Base-by-base conservation (phyloP, 2,113 vertebrate species). In the Penelope pileata region DNA sequence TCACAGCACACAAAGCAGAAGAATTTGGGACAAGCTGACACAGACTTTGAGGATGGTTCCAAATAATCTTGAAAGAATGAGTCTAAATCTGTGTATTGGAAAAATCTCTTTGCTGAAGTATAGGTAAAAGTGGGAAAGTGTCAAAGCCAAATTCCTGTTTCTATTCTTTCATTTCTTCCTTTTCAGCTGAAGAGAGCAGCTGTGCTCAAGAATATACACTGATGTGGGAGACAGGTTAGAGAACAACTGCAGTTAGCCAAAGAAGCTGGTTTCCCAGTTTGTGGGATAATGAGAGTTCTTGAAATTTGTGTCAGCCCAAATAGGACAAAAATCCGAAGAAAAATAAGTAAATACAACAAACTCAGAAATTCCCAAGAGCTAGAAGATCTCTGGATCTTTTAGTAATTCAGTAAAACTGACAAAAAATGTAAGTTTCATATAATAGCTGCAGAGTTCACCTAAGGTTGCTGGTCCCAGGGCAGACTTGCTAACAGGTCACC, bases 301-400 rank as follows among this genome's bases (percentile, higher is more conserved):
- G 59, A 83, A 91, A 48, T 82, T 91, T 87, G 43, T 82, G 72
- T 92, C 48, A 51, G 40, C 66, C 74, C 86, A 88, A 93, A 78
- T 26, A 82, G 48, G 62, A 72, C 42, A 86, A 77, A 93, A 90
- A 69, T 17, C 27, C 7, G 66, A 73, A 73, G 29, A 85, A 78
- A 89, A 85, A 60, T 22, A 79, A 86, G 85, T 73, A 76, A 82
- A 85, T 77, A 40, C 21, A 68, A 53, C 16, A 88, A 90, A 6
- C 6, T 7, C 21, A 0, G 5, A 90, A 80, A 83, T 47, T 29
- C 45, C 83, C 36, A 83, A 34, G 47, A 88, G 42, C 50, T 80
- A 32, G 32, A 62, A 86, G 7, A 5, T 77, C 1, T 0, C 4
- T 58, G 58, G 60, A 64, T 91, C 26, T 74, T 70, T 70, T 59